A percentile compares a stretch with the other conserved stretches of the same genome.
Conservation (phyloP, 2,113 vertebrate species). For the Rafetus swinhoei region DNA sequence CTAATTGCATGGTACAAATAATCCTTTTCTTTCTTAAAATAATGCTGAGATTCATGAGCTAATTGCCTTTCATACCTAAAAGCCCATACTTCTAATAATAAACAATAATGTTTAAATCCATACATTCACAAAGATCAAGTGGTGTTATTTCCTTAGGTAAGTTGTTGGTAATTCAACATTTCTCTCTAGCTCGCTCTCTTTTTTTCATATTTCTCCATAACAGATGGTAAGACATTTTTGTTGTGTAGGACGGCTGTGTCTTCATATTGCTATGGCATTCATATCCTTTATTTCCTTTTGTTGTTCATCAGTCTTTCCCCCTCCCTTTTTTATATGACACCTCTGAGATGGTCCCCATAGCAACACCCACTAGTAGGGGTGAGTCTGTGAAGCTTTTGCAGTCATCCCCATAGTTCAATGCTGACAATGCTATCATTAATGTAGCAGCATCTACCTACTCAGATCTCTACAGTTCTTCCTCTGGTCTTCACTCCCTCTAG, state of each 20-base stretch:
- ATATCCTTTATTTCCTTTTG: conserved; percentile 57
- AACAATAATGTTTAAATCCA: not conserved
- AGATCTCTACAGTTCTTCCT: conserved; percentile 61
- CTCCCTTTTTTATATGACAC: conserved; percentile 68
- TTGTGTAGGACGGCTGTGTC: conserved; percentile 52
- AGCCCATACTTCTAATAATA: not conserved
- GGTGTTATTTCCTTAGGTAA: conserved; percentile 46
- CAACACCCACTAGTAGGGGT: conserved; percentile 69
- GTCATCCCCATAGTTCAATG: conserved; percentile 32
- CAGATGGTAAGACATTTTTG: conserved; percentile 17
- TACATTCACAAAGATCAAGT: not conserved
- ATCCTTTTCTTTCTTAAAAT: not conserved
- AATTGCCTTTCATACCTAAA: not conserved
- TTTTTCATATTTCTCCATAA: conserved; percentile 41
- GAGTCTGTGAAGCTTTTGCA: conserved; percentile 50
- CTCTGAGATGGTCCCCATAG: conserved; percentile 81
- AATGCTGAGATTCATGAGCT: not conserved
- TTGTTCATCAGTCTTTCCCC: conserved; percentile 66
- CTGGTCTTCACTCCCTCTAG: conserved; percentile 69
- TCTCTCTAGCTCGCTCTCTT: conserved; percentile 20
- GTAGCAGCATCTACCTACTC: conserved; percentile 59
- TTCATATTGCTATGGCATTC: conserved; percentile 60
- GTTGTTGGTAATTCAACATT: conserved; percentile 58
- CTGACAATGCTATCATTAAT: conserved; percentile 78
- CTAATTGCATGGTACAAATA: not conserved